Conservation (phyloP, 2,113 vertebrate genomes). For the Cyphomyrus plagiostoma region DNA sequence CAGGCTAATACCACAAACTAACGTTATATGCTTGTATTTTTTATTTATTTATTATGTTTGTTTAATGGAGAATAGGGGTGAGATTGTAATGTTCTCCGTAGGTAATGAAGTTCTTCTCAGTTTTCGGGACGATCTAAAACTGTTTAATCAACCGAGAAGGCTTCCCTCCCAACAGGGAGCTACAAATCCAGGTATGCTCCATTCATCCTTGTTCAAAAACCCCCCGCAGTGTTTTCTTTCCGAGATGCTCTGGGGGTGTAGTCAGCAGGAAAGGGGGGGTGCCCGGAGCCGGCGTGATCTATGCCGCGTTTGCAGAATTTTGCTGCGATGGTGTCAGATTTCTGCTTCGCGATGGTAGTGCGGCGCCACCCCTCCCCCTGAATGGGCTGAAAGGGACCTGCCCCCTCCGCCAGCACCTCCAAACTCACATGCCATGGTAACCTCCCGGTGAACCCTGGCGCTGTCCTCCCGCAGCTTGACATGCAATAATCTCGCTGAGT, state of each 20-base stretch:
- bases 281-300: neutral
- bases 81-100: neutral
- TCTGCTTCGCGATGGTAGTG: neutral
- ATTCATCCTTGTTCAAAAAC: neutral
- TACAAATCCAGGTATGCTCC: neutral
- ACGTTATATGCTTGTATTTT: neutral
- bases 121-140: neutral
- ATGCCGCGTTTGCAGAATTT: neutral
- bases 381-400: neutral
- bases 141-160: neutral
- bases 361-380: neutral
- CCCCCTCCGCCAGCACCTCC: neutral
- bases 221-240: neutral
- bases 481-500: neutral
- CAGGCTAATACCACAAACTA: neutral
- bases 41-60: neutral
- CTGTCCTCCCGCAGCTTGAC: neutral
- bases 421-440: neutral
- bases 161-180: neutral
- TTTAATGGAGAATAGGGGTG: neutral
- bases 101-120: neutral
- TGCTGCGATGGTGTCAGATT: neutral
- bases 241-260: neutral
- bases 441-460: neutral
- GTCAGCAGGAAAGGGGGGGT: neutral